Evolutionary conservation across 2,797 vertebrate species (phyloP).

Genomic region (Eleutherodactylus coqui): DNA sequence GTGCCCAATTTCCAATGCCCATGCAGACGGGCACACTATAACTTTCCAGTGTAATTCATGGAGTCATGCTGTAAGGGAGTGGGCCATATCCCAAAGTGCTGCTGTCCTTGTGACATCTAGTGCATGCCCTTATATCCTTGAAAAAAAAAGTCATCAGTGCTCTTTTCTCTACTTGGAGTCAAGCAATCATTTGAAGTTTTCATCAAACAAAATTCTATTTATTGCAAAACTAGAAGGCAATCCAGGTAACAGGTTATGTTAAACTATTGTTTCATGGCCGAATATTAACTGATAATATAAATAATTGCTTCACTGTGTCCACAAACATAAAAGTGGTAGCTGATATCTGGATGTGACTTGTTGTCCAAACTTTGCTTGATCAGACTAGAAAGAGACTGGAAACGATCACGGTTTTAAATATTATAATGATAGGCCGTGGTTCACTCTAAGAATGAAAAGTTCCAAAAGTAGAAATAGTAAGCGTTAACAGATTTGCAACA

Average conservation of each 20-base stretch:
- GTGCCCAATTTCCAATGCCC: no score
- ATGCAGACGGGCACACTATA: no score
- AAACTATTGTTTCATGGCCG: conserved; percentile 14
- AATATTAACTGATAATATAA: conserved; percentile 58
- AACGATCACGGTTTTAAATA: not conserved
- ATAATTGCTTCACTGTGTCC: conserved; percentile 51
- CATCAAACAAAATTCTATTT: conserved; percentile 34
- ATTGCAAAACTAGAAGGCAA: conserved; percentile 46
- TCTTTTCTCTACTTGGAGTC: conserved; percentile 32
- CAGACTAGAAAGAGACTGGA: not conserved
- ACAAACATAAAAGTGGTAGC: conserved; percentile 33
- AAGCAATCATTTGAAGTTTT: conserved; percentile 20
- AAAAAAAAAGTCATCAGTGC: not conserved
- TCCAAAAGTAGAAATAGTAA: no score
- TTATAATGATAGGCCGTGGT: not conserved
- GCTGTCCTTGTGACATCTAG: not conserved
- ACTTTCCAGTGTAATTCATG: not conserved
- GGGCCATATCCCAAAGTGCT: not conserved
- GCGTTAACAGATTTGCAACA: no score
- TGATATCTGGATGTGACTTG: conserved; percentile 34
- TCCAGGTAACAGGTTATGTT: conserved; percentile 40
- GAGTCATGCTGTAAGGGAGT: not conserved
- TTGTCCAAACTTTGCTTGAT: not conserved
- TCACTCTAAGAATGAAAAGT: not conserved
- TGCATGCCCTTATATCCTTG: not conserved